phyloP scores from a whole-genome alignment of 2,797 vertebrate genomes.

The Schizothorax lantsangensis region DNA sequence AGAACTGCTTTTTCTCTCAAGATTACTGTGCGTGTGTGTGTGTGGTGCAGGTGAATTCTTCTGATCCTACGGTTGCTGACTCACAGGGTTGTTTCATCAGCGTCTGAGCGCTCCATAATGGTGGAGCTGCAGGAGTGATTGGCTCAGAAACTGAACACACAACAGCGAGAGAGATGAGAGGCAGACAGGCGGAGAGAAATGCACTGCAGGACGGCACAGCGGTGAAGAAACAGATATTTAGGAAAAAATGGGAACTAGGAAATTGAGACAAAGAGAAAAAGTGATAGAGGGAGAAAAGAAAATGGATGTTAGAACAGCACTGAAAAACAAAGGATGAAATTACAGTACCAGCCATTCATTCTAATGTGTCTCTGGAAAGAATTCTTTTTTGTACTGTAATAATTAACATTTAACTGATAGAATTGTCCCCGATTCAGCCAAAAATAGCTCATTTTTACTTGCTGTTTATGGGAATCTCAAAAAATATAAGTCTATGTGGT shows the following conservation, averaged over 20 bases:
- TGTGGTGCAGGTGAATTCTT: conserved; percentile 16
- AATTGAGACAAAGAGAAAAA: conserved; percentile 31
- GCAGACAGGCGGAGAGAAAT: not conserved
- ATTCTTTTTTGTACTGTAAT: not conserved
- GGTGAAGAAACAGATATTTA: conserved; percentile 15
- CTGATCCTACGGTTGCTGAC: conserved; percentile 39
- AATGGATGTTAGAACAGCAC: conserved; percentile 8
- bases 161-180: conserved; percentile 18
- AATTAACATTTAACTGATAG: not conserved
- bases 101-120: conserved; percentile 29
- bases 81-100: conserved; percentile 47
- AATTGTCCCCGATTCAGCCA: not conserved
- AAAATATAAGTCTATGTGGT: not conserved
- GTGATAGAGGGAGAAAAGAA: not conserved
- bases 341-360: not conserved
- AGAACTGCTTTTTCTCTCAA: not conserved
- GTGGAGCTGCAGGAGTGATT: conserved; percentile 39
- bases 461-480: too few species aligned
- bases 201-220: conserved; percentile 8
- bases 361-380: conserved; percentile 23
- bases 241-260: not conserved
- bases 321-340: not conserved
- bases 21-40: not conserved
- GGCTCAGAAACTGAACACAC: conserved; percentile 36
- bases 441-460: not conserved